These are phyloP conservation scores for Ectemnius lituratus DNA, from an alignment of 2,888 invertebrate genomes.

Conservation along the genomic window DNA sequence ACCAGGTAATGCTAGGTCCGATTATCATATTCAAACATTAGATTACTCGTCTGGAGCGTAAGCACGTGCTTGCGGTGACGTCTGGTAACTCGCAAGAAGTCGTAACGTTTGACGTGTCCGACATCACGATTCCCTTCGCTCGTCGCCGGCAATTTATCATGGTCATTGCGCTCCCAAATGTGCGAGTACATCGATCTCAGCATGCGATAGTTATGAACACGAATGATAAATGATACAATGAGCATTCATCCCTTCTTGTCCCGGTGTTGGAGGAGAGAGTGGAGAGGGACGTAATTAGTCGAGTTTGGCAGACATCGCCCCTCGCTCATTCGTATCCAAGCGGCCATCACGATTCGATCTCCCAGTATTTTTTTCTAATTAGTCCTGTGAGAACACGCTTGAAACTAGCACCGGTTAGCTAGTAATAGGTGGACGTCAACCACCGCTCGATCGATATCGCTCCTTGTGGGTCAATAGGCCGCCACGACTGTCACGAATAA, in stretches of 20 bases:
- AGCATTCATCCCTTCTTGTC: slow-evolving; percentile 6
- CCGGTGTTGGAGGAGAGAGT: slow-evolving; percentile 12
- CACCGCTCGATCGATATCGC: slow-evolving; percentile 47
- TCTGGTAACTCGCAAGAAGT: too few relatives aligned
- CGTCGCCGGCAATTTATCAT: slow-evolving; percentile 39
- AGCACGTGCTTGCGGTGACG: background rate
- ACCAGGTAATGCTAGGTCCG: too few relatives aligned
- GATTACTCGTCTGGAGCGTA: background rate
- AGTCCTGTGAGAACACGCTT: slow-evolving; percentile 25
- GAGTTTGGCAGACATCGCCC: slow-evolving; percentile 10
- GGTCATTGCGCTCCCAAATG: slow-evolving; percentile 21
- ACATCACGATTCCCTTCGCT: background rate
- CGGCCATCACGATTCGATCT: slow-evolving; percentile 13
- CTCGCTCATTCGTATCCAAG: slow-evolving; percentile 27
- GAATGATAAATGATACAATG: slow-evolving; percentile 35
- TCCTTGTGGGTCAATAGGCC: slow-evolving; percentile 50
- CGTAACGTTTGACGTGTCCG: too few relatives aligned
- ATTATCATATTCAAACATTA: background rate
- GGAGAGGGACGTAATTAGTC: slow-evolving; percentile 24
- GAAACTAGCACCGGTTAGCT: slow-evolving; percentile 13
- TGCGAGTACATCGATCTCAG: slow-evolving; percentile 23
- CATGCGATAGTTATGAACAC: slow-evolving; percentile 28
- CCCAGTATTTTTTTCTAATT: slow-evolving; percentile 27
- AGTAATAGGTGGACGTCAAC: slow-evolving; percentile 50
- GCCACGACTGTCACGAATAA: slow-evolving; percentile 8